phyloP scores from a whole-genome alignment of 2,113 vertebrate genomes.

The Lepidothrix coronata region DNA sequence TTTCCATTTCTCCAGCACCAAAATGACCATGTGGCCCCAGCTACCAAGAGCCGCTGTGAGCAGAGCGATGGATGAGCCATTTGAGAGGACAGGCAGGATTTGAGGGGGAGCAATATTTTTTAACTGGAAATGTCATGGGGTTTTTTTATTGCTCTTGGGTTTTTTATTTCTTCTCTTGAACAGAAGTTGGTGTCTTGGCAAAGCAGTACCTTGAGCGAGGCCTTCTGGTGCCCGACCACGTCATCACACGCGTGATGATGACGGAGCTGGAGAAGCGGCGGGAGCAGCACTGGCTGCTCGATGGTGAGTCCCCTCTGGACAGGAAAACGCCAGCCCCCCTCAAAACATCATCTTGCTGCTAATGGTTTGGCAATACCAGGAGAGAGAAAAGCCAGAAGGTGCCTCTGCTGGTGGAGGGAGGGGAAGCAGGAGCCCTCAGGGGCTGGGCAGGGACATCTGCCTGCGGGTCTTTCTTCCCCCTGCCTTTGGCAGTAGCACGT shows the following conservation, averaged over 20 bases:
- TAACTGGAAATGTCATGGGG: not conserved
- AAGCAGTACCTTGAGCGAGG: constrained; percentile 85
- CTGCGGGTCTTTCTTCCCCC: not conserved
- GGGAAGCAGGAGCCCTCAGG: not conserved
- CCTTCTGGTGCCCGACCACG: constrained; percentile 89
- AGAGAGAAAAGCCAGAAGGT: not conserved
- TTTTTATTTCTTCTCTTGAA: not conserved
- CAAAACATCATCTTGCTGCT: not conserved
- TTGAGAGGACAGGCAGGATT: not conserved
- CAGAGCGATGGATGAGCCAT: not conserved
- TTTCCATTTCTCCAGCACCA: not conserved
- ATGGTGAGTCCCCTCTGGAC: constrained; percentile 74
- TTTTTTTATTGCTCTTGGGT: not conserved
- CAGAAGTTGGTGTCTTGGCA: constrained; percentile 85
- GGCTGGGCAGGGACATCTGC: not conserved
- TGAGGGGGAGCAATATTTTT: not conserved
- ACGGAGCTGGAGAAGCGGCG: constrained; percentile 82
- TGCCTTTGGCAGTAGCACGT: not conserved
- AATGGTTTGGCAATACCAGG: not conserved
- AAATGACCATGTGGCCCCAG: accelerated
- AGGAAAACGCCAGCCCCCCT: not conserved
- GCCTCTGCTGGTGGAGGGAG: not conserved
- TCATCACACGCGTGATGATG: constrained; percentile 88
- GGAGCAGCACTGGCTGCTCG: constrained; percentile 87
- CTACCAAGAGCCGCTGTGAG: not conserved